Base-by-base conservation (phyloP, 2,113 vertebrate genomes). In the Porphyrio hochstetteri region DNA sequence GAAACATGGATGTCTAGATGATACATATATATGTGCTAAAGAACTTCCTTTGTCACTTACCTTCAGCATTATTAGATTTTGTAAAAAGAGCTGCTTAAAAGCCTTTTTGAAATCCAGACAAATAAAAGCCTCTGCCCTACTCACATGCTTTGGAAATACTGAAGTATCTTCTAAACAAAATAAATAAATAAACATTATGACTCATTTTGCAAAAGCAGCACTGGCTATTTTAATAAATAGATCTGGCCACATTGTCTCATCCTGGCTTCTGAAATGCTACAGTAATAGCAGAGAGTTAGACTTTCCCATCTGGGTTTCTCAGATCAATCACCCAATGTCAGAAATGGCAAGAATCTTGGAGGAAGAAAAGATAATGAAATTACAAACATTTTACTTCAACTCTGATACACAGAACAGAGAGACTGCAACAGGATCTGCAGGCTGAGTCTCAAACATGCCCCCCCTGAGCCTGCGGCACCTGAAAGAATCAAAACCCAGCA, bases 241-340 rank as follows among this genome's bases (percentile, higher is more conserved):
- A 98, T 98, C 97, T 96, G 61, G 92, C 82, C 67, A 94, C 95
- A 94, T 97, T 98, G 97, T 96, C 98, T 98, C 98, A 98, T 98
- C 96, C 95, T 96, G 96, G 93, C 90, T 98, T 98, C 96, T 98
- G 96, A 98, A 98, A 95, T 93, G 96, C 82, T 98, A 94, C 87
- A 35, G 97, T 98, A 98, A 97, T 92, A 98, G 98, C 98, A 98
- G 97, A 75, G 97, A 98, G 96, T 97, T 97, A 97, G 94, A 95
- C 70, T 94, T 91, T 71, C 95, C 97, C 97, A 97, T 98, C 98
- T 98, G 96, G 95, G 97, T 96, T 97, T 93, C 97, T 97, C 95
- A 93, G 96, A 99, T 99, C 98, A 98, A 98, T 98, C 98, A 98
- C 95, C 69, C 90, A 31, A 92, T 94, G 93, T 86, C 94, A 92